Evolutionary conservation across 2,797 vertebrate species (phyloP).

Genomic region (Gastrophryne carolinensis): DNA sequence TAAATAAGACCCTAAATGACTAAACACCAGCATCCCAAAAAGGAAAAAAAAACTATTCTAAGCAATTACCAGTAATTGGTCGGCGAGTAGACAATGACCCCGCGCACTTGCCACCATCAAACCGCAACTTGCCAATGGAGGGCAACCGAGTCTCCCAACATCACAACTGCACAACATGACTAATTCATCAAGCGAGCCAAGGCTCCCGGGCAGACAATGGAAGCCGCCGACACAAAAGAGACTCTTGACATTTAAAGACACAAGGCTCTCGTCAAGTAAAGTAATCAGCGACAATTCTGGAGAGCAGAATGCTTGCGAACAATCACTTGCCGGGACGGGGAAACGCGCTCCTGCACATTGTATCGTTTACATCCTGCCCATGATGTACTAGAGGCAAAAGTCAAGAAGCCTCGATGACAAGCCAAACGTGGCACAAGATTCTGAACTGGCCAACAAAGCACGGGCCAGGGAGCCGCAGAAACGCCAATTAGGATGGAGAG

Average conservation of each 20-base stretch:
- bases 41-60: constrained; percentile 35
- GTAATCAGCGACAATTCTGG: constrained; percentile 42
- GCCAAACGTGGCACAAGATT: too few relatives aligned
- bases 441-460: background rate
- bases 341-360: constrained; percentile 23
- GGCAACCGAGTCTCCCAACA: constrained; percentile 52
- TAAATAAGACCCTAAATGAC: too few relatives aligned
- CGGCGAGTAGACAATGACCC: constrained; percentile 53
- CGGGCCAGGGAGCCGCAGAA: background rate
- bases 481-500: background rate
- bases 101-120: constrained; percentile 55
- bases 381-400: constrained; percentile 17
- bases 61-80: constrained; percentile 53
- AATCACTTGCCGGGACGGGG: background rate
- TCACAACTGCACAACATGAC: constrained; percentile 59
- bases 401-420: too few relatives aligned
- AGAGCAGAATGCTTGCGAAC: constrained; percentile 16
- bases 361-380: constrained; percentile 29
- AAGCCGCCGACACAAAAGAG: constrained; percentile 54
- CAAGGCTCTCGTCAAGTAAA: constrained; percentile 10
- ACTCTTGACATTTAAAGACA: constrained; percentile 57
- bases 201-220: constrained; percentile 62
- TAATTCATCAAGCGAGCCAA: constrained; percentile 63
- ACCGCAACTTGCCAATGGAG: constrained; percentile 63
- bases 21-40: constrained; percentile 15